A percentile compares a stretch with the other conserved stretches of the same genome.
Conservation (phyloP, 2,113 vertebrate species). For the Gallinago paraguaiae region DNA sequence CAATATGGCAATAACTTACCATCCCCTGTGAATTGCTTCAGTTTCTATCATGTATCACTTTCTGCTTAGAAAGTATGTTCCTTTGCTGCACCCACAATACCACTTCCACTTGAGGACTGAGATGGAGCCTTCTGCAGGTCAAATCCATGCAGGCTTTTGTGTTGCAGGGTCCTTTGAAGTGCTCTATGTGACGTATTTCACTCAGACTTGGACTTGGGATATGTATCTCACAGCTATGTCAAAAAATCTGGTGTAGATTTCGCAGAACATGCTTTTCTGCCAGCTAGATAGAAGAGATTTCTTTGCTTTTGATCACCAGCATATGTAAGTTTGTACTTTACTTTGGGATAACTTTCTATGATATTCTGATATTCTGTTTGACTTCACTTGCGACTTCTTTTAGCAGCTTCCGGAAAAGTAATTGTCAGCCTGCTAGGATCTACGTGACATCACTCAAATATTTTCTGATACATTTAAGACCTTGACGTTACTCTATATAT, state of each 20-base stretch:
- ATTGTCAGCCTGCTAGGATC: not conserved
- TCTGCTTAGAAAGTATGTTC: not conserved
- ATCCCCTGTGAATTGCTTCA: not conserved
- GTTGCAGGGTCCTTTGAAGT: not conserved
- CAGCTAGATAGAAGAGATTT: not conserved
- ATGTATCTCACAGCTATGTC: not conserved
- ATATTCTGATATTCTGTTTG: not conserved
- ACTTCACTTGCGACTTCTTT: not conserved
- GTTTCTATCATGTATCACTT: not conserved
- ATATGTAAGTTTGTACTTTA: not conserved
- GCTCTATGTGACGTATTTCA: not conserved
- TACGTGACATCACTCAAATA: not conserved
- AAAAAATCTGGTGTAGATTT: not conserved
- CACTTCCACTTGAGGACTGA: not conserved
- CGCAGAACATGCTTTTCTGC: not conserved
- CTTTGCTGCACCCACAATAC: not conserved
- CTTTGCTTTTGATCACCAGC: not conserved
- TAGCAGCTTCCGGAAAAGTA: not conserved
- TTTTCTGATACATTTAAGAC: not conserved
- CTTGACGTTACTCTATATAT: not conserved
- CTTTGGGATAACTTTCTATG: not conserved
- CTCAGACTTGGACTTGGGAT: not conserved
- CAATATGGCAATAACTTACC: not conserved
- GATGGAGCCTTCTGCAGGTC: not conserved
- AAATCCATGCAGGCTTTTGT: not conserved